Percentiles rank a stretch among this genome's conserved stretches.
Conservation (phyloP, 1,140 invertebrate species). For the Tetramorium parvispinum region DNA sequence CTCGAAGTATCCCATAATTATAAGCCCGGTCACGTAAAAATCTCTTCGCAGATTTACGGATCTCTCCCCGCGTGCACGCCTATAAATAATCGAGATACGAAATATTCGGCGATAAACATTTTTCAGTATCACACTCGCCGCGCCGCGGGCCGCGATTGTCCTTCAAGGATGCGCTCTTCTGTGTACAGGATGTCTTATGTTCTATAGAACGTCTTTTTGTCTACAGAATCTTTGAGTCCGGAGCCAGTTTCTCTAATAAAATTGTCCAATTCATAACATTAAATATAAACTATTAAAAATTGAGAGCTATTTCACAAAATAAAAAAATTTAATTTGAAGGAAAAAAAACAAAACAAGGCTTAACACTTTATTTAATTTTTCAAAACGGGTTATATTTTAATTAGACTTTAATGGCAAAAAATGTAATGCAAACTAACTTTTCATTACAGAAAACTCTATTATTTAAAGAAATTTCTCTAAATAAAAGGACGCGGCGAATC, state of each 20-base stretch:
- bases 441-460: background rate
- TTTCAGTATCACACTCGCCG: constrained; percentile 48
- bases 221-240: background rate
- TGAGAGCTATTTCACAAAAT: background rate
- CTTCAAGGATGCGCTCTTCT: constrained; percentile 24
- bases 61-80: background rate
- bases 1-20: constrained; percentile 60
- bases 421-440: background rate
- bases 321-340: background rate
- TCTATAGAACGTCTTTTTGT: background rate
- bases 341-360: background rate
- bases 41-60: constrained; percentile 41
- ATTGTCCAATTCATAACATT: background rate
- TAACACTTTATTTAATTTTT: background rate
- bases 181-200: constrained; percentile 29
- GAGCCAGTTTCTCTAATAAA: background rate
- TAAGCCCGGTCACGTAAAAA: constrained; percentile 41
- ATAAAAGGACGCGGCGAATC: background rate
- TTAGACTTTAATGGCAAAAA: background rate
- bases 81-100: constrained; percentile 66
- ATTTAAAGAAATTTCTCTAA: background rate
- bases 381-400: background rate
- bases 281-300: background rate
- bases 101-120: constrained; percentile 65
- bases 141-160: constrained; percentile 47